Evolutionary conservation across 2,113 vertebrate species (phyloP), one percentile per base, ranked within the genome.

Genomic region (Haemorhous mexicanus): DNA sequence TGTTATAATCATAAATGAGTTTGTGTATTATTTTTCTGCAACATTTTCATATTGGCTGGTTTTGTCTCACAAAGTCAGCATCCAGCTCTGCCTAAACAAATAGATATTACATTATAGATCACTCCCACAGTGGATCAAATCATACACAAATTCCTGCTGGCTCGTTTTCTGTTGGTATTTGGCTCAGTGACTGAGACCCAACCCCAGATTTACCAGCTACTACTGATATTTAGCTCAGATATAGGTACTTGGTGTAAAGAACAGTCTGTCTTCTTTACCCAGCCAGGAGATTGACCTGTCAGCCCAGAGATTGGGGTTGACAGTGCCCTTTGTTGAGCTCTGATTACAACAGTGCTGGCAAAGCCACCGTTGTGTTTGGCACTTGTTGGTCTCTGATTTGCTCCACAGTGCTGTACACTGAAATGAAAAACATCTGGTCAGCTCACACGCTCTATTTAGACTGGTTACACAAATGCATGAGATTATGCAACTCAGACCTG

Each of bases 391-490:
- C 91, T 96, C 84, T 67, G 78, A 81, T 97, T 95, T 96, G 73
- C 89, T 93, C 73, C 5, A 7, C 77, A 76, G 84, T 5, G 28
- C 94, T 83, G 86, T 72, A 39, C 67, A 27, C 64, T 63, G 70
- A 97, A 97, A 98, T 98, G 77, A 93, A 94, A 98, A 98, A 97
- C 97, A 97, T 97, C 97, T 98, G 97, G 84, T 76, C 28, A 8
- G 64, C 84, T 93, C 83, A 86, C 87, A 89, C 13, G 5, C 56
- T 94, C 91, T 94, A 82, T 96, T 97, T 95, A 97, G 94, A 55
- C 90, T 88, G 64, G 89, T 96, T 97, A 92, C 86, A 97, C 89
- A 97, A 96, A 98, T 86, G 72, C 81, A 84, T 39, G 66, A 83
- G 93, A 79, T 97, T 98, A 94, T 90, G 90, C 70, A 98, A 96